Percentiles rank a stretch among this genome's conserved stretches.
Evolutionary conservation across 2,888 invertebrate genomes (phyloP).

Genomic region (Fragum whitleyi): DNA sequence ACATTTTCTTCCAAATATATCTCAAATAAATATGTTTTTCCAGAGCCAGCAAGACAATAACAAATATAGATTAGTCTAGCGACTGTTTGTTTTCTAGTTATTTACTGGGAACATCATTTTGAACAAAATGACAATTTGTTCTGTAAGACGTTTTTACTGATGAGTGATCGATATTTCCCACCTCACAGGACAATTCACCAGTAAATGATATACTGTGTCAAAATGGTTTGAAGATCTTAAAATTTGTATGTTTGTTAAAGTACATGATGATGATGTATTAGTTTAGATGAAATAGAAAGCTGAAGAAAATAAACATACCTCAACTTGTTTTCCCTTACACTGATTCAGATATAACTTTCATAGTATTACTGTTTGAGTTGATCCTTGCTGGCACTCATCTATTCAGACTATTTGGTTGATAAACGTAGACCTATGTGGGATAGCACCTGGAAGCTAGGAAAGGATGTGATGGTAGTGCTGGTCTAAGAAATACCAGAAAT

Average conservation of each 20-base stretch:
- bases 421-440: too few species aligned
- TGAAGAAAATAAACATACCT: too few species aligned
- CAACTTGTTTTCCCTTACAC: too few species aligned
- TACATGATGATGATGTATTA: too few species aligned
- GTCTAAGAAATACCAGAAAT: too few species aligned
- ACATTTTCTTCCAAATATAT: background rate
- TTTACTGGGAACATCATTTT: slow-evolving; percentile 25
- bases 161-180: background rate
- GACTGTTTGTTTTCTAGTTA: slow-evolving; percentile 19
- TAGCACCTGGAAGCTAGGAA: too few species aligned
- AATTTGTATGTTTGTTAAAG: background rate
- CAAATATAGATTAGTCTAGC: slow-evolving; percentile 21
- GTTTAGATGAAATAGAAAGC: too few species aligned
- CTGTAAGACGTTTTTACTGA: background rate
- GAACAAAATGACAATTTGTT: slow-evolving; percentile 11
- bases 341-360: too few species aligned
- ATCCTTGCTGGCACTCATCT: too few species aligned
- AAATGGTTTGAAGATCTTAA: background rate
- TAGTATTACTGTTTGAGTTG: too few species aligned
- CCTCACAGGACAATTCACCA: background rate
- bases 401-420: too few species aligned
- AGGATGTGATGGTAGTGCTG: too few species aligned
- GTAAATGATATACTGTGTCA: background rate
- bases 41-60: background rate
- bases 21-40: slow-evolving; percentile 4